Base-by-base conservation (phyloP, 1,140 invertebrate genomes). In the Drosophila ironensis region DNA sequence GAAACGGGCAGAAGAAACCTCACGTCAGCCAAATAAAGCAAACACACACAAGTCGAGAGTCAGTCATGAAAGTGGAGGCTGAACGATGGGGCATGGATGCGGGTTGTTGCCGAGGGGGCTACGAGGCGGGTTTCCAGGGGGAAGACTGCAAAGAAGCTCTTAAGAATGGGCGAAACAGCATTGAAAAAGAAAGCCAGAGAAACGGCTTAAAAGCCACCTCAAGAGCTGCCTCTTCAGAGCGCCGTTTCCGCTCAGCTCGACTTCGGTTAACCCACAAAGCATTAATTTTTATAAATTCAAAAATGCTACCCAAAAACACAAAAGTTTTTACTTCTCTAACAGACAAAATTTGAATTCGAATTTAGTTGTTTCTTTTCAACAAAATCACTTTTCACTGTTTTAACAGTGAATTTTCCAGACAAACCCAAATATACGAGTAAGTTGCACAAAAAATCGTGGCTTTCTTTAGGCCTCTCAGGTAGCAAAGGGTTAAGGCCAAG, bases 131-230 rank as follows among this genome's bases (percentile, higher is more conserved):
- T 25, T 50, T 14, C 44, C n/a, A n/a, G 41, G 45, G 37, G 28
- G 37, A 25, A 17, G 42, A 42, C 38, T 37, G 42, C 66, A 59
- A 63, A 59, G 61, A 35, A 41, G 46, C 73, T 84, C 77, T 82
- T 82, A 82, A 82, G 77, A 82, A 82, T 82, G 77, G 69, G 69
- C 73, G 77, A 84, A 82, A 57, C 77, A 69, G 77, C 77, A 76
- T 68, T 76, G 41, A 47, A 57, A 72, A 81, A 81, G 77, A 77
- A 84, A 82, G 77, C 61, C 63, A 82, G 59, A 47, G 51, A 70
- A 48, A 76, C 64, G 73, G 63, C 75, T 73, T 78, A 66, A 84
- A 77, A 69, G 73, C 70, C 51, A 72, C 50, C 33, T 81, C 67
- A 59, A 72, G 76, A 61, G 53, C 48, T 50, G 51, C 50, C 50